Percentiles rank a stretch among this genome's conserved stretches.
Conservation (phyloP, 2,797 vertebrate genomes). For the Cephalopachus bancanus region DNA sequence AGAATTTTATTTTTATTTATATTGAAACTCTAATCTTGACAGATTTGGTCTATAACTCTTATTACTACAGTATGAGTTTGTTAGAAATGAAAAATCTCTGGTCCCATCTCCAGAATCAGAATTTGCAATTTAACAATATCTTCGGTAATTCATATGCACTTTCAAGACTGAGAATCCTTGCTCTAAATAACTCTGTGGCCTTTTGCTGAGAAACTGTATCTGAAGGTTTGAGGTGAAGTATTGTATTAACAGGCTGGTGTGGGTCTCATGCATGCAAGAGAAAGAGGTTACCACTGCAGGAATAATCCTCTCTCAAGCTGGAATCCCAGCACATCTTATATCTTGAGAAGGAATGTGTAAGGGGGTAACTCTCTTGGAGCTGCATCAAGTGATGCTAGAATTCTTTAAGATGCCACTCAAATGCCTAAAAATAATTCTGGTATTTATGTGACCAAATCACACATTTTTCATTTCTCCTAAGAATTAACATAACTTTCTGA, state of each 20-base stretch:
- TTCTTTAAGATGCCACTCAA: not conserved
- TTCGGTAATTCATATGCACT: not conserved
- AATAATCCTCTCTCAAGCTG: not conserved
- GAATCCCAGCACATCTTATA: not conserved
- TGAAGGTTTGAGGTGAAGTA: not conserved
- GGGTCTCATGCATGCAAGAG: not conserved
- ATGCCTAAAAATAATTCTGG: not conserved
- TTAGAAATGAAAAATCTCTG: not conserved
- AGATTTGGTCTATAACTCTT: not conserved
- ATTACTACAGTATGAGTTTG: not conserved
- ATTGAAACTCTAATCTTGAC: not conserved
- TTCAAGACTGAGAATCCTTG: not conserved
- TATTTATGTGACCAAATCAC: not conserved
- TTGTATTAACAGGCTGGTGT: not conserved
- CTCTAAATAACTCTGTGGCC: not conserved
- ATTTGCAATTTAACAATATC: not conserved
- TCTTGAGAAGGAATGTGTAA: not conserved
- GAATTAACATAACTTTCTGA: not conserved
- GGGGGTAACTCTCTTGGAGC: not conserved
- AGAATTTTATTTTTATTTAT: not conserved
- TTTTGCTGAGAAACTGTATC: not conserved
- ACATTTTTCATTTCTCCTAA: not conserved
- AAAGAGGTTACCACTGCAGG: not conserved
- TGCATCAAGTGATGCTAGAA: not conserved
- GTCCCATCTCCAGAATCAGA: not conserved